Conservation (phyloP, 2,797 vertebrate genomes). For the Erpetoichthys calabaricus region DNA sequence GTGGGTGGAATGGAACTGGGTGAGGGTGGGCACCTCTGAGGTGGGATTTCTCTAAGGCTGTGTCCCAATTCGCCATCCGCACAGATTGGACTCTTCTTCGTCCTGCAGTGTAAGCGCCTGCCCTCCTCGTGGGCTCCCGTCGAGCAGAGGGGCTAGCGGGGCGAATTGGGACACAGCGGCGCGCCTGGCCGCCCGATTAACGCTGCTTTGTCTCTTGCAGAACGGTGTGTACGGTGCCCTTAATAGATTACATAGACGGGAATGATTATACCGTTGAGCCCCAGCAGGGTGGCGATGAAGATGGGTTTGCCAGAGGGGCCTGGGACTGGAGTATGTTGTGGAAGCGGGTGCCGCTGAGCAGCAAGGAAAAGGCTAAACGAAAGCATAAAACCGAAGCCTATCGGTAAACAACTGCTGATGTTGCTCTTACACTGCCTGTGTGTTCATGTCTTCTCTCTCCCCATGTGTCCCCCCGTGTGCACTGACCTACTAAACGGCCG, state of each 20-base stretch:
- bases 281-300: slow-evolving; percentile 95
- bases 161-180: too few species aligned
- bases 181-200: too few species aligned
- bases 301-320: slow-evolving; percentile 90
- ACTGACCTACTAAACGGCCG: slow-evolving; percentile 24
- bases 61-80: too few species aligned
- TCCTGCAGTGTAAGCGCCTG: too few species aligned
- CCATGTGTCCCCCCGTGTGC: background rate
- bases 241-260: slow-evolving; percentile 99
- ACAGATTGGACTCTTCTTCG: too few species aligned
- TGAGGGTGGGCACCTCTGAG: too few species aligned
- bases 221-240: slow-evolving; percentile 91
- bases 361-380: slow-evolving; percentile 86
- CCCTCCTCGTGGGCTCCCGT: too few species aligned
- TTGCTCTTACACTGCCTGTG: slow-evolving; percentile 24
- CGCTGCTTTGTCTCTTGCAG: slow-evolving; percentile 45
- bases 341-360: slow-evolving; percentile 87
- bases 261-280: slow-evolving; percentile 96
- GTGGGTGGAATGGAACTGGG: too few species aligned
- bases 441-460: slow-evolving; percentile 36
- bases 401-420: slow-evolving; percentile 62
- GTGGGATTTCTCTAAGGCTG: too few species aligned
- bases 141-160: too few species aligned
- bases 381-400: slow-evolving; percentile 87
- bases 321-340: slow-evolving; percentile 98